Base-by-base conservation (phyloP, 2,888 invertebrate species). In the Malthinus flaveolus region DNA sequence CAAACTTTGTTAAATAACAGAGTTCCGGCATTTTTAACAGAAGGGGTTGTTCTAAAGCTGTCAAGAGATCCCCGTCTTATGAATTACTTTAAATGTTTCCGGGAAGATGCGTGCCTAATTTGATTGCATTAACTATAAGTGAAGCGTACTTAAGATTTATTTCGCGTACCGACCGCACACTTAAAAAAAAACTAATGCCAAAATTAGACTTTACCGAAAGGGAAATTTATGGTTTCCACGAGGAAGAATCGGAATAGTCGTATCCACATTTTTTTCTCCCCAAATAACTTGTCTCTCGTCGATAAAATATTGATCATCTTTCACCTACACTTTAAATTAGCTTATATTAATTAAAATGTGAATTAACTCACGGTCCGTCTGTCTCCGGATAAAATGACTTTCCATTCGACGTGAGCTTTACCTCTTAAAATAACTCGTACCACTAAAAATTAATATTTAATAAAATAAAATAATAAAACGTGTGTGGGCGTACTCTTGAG, bases 401-500 rank as follows among this genome's bases (percentile, higher is more conserved):
- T 89, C 88, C 89, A 88, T 75, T 90, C 89, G 0, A 87, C 88
- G 68, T 90, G 89, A 1, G 87, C 89, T 76, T 88, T 88, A 1
- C 90, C 90, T 44, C 89, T 79, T 53, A 90, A 77, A 39, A 87
- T 82, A n/a, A 89, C 85, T 46, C 88, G 82, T 62, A 90, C 84
- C 47, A 84, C 86, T 86, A 72, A 37, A 74, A 77, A 36, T 31
- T 32, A 59, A 45, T 46, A 36, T 37, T 8, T 58, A 23, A 23
- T 51, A 44, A 49, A 35, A 33, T 15, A 39, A 39, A 45, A 3
- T 9, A 10, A 11, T 1, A 3, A 6, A 35, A 36, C 2, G 3
- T 34, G 10, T 36, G 9, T 10, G 6, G 59, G 77, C 83, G 80
- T 75, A 89, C 89, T 87, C 81, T 87, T 82, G 9, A 90, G 80